Evolutionary conservation across 2,888 invertebrate genomes (phyloP).

Genomic region (Bursaphelenchus okinawaensis): DNA sequence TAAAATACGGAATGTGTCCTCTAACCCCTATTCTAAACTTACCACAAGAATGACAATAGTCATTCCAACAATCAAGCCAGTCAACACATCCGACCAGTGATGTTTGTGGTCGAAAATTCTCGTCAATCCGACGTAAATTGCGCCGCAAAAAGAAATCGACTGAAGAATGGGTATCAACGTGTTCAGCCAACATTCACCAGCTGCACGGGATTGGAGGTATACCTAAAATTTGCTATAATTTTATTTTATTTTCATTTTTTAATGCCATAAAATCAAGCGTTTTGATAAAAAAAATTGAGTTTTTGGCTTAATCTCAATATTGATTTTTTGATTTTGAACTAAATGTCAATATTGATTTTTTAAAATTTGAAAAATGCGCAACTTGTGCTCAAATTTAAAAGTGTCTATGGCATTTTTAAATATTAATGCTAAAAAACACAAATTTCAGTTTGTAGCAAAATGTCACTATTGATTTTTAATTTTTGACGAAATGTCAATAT

Average conservation of each 20-base stretch:
- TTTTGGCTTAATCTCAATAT: background rate
- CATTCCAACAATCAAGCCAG: constrained; percentile 65
- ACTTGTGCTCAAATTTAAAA: too few relatives aligned
- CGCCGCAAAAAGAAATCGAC: constrained; percentile 67
- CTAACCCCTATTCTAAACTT: background rate
- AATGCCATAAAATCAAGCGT: background rate
- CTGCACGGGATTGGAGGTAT: constrained; percentile 77
- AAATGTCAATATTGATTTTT: too few relatives aligned
- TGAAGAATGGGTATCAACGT: constrained; percentile 68
- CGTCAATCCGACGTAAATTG: constrained; percentile 16
- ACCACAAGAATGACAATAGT: constrained; percentile 55
- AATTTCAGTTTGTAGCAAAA: too few relatives aligned
- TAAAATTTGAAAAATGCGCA: too few relatives aligned
- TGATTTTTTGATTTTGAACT: too few relatives aligned
- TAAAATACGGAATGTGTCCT: too few relatives aligned
- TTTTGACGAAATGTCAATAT: too few relatives aligned
- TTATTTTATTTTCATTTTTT: background rate
- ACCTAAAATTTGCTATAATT: constrained; percentile 63
- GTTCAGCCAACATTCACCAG: constrained; percentile 70
- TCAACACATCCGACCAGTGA: constrained; percentile 90
- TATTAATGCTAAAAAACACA: too few relatives aligned
- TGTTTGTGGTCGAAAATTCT: constrained; percentile 68
- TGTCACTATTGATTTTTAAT: too few relatives aligned
- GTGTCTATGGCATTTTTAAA: too few relatives aligned
- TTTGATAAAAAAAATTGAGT: background rate